These are phyloP conservation scores for Ceuthmochares aereus DNA, from an alignment of 2,113 vertebrate species.

Conservation along the genomic window DNA sequence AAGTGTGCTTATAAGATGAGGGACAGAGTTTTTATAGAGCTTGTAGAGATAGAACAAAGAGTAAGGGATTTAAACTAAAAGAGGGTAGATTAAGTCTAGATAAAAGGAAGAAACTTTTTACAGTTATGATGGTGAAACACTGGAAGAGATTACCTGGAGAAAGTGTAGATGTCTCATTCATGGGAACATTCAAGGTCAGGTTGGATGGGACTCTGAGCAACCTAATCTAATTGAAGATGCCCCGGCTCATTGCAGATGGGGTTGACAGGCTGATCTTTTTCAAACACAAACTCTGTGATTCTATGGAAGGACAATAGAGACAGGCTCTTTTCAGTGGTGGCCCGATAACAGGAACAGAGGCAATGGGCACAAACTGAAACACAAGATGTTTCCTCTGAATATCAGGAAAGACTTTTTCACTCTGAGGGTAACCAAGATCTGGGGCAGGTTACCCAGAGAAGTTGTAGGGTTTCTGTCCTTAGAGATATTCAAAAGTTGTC, in stretches of 20 bases:
- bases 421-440: not conserved
- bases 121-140: not conserved
- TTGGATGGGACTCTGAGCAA: not conserved
- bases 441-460: not conserved
- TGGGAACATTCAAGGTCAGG: not conserved
- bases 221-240: not conserved
- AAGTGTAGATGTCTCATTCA: not conserved
- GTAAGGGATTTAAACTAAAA: not conserved
- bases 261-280: not conserved
- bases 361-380: not conserved
- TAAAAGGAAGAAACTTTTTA: not conserved
- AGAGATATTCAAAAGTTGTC: not conserved
- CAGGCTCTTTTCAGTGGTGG: not conserved
- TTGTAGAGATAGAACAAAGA: not conserved
- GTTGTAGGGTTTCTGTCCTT: not conserved
- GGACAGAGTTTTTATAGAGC: not conserved
- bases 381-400: not conserved
- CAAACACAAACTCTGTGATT: not conserved
- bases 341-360: fast-evolving
- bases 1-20: not conserved
- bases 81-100: not conserved
- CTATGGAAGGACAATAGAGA: not conserved
- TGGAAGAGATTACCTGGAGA: not conserved
- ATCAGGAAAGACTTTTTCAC: not conserved
- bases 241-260: fast-evolving